Percentiles rank a stretch among this genome's conserved stretches.
phyloP scores from a whole-genome alignment of 2,888 invertebrate genomes.

The Leptothorax acervorum region DNA sequence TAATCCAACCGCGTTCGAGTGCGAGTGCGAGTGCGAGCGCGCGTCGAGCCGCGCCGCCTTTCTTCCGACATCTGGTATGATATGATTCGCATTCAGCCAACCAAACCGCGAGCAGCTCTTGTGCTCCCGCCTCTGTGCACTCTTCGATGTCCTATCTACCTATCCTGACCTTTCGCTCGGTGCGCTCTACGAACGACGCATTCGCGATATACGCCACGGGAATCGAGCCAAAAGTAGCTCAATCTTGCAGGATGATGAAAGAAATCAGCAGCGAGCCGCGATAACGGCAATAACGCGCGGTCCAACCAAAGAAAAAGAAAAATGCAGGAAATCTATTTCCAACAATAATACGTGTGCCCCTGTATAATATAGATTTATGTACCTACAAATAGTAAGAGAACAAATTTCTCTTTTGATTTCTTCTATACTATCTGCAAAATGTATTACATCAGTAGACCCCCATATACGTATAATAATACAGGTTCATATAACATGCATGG shows the following conservation, averaged over 20 bases:
- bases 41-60: constrained; percentile 45
- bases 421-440: neutral
- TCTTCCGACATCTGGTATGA: constrained; percentile 57
- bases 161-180: constrained; percentile 51
- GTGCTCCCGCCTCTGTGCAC: constrained; percentile 59
- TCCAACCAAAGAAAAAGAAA: neutral
- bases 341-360: neutral
- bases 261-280: constrained; percentile 6
- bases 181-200: constrained; percentile 37
- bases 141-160: constrained; percentile 51
- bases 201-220: constrained; percentile 18
- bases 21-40: neutral
- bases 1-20: constrained; percentile 39
- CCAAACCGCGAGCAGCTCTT: constrained; percentile 49
- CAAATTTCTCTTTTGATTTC: neutral
- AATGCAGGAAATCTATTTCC: neutral
- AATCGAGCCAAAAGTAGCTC: constrained; percentile 22
- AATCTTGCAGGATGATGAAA: constrained; percentile 14
- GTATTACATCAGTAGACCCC: neutral
- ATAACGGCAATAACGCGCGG: neutral
- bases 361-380: neutral
- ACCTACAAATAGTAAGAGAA: neutral
- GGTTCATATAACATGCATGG: no score
- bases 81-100: constrained; percentile 58
- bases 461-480: no score